Evolutionary conservation across 2,797 vertebrate genomes (phyloP).

Genomic region (Ctenosaura bakeri): DNA sequence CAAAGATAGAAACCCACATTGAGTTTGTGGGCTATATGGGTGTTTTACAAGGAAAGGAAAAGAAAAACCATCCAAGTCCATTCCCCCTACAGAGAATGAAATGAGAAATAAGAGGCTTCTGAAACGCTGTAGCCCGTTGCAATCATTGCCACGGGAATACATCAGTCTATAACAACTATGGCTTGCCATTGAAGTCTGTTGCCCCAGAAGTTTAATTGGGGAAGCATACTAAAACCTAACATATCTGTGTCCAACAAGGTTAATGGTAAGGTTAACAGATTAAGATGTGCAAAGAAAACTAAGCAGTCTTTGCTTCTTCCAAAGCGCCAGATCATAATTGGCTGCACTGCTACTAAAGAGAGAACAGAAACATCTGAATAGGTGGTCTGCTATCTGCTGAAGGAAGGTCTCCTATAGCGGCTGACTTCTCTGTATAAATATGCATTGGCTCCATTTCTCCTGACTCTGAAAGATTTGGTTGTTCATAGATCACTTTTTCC

Average conservation of each 20-base stretch:
- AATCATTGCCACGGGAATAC: constrained; percentile 47
- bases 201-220: constrained; percentile 55
- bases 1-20: constrained; percentile 47
- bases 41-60: not conserved
- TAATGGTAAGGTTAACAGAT: constrained; percentile 65
- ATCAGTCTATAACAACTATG: constrained; percentile 66
- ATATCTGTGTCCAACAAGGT: constrained; percentile 69
- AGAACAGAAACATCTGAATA: constrained; percentile 58
- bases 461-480: constrained; percentile 45
- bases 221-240: constrained; percentile 58
- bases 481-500: constrained; percentile 35
- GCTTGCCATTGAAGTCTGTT: constrained; percentile 67
- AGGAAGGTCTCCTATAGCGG: constrained; percentile 62
- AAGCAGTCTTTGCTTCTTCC: constrained; percentile 57
- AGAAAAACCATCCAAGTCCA: not conserved
- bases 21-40: not conserved
- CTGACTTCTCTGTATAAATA: constrained; percentile 65
- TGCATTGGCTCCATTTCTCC: constrained; percentile 50
- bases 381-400: constrained; percentile 63
- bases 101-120: constrained; percentile 37
- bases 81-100: constrained; percentile 53
- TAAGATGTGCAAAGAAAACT: constrained; percentile 62
- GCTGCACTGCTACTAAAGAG: constrained; percentile 58
- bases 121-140: not conserved
- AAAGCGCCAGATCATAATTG: constrained; percentile 33